phyloP scores from a whole-genome alignment of 2,797 vertebrate genomes.

The Oreortyx pictus region DNA sequence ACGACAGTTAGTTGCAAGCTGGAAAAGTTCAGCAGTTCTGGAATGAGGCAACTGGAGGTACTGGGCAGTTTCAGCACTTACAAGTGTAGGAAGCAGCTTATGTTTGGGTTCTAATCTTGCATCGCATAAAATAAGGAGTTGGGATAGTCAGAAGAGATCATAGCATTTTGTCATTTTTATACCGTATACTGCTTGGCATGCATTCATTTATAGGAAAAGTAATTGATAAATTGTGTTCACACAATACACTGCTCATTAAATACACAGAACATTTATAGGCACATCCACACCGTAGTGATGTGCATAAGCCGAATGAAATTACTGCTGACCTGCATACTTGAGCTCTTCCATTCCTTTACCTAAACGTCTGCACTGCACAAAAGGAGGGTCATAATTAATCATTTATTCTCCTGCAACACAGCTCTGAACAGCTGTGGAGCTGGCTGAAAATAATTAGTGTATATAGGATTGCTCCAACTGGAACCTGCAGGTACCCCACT shows the following conservation, averaged over 20 bases:
- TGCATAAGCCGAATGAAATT: not conserved
- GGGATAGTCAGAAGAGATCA: not conserved
- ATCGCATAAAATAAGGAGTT: not conserved
- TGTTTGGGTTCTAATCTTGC: not conserved
- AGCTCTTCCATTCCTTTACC: not conserved
- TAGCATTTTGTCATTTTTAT: not conserved
- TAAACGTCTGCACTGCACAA: not conserved
- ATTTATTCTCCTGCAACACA: not conserved
- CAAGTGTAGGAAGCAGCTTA: not conserved
- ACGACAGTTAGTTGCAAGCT: constrained; percentile 3
- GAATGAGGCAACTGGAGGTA: not conserved
- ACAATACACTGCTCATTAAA: not conserved
- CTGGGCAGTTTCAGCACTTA: not conserved
- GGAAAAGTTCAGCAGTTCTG: not conserved
- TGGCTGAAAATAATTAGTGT: constrained; percentile 5
- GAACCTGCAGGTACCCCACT: not conserved
- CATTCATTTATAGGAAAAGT: not conserved
- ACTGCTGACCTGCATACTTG: not conserved
- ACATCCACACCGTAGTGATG: not conserved
- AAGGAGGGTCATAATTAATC: constrained; percentile 12
- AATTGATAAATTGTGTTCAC: not conserved
- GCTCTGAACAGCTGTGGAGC: constrained; percentile 15
- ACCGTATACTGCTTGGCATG: not conserved
- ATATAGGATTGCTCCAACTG: not conserved
- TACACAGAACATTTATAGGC: not conserved